Evolutionary conservation across 2,113 vertebrate genomes (phyloP).

Genomic region (Todiramphus chloris): DNA sequence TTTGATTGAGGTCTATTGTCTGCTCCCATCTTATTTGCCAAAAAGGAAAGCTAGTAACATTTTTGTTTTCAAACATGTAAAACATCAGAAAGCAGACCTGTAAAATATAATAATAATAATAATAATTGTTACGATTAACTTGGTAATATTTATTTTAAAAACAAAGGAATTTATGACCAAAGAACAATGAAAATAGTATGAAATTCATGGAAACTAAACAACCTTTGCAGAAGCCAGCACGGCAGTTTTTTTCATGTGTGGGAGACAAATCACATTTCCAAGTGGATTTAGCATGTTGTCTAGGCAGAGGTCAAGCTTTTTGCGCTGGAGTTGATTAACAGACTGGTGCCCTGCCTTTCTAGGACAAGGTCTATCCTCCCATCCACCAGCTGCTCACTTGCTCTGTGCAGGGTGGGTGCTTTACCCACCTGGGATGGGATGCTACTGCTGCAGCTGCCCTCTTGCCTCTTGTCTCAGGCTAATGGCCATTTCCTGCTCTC

Average conservation of each 20-base stretch:
- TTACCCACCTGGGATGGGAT: background rate
- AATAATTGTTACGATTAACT: background rate
- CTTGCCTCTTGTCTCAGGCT: background rate
- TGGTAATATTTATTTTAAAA: background rate
- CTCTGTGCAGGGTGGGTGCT: fast-evolving
- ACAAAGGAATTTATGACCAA: background rate
- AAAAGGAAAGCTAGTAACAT: background rate
- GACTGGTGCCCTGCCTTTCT: background rate
- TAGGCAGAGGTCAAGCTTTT: background rate
- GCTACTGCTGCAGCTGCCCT: background rate
- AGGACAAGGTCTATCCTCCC: background rate
- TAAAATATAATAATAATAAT: background rate
- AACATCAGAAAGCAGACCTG: background rate
- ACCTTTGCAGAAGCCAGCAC: background rate
- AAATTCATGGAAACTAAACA: background rate
- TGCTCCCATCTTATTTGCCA: background rate
- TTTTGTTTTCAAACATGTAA: conserved; percentile 28
- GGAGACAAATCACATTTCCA: background rate
- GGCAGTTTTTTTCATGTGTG: background rate
- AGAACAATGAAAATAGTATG: background rate
- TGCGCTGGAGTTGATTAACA: background rate
- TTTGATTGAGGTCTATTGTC: conserved; percentile 7
- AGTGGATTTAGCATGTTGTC: background rate
- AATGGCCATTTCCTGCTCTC: background rate
- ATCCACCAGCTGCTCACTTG: background rate